Base-by-base conservation (phyloP, 2,888 invertebrate species). In the Xestia sexstrigata region DNA sequence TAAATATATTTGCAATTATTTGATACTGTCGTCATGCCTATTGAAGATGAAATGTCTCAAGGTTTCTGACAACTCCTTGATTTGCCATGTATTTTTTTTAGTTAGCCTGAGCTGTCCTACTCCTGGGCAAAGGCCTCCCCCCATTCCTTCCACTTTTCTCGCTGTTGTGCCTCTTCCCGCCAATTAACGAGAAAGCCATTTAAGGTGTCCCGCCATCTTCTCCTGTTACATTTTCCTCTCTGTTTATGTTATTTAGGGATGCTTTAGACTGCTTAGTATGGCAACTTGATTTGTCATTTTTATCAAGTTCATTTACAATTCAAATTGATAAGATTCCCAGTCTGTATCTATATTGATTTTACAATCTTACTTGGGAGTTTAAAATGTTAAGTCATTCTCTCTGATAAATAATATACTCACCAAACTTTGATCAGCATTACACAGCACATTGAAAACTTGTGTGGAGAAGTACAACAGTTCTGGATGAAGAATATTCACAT, bases 401-500 rank as follows among this genome's bases (percentile, higher is more conserved):
- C 2, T 15, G 23, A 78, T 79, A 58, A 35, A 49, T 26, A 62
- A 35, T 20, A 8, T 30, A 87, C 94, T 94, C 90, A 96, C 96
- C 92, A 96, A 90, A 86, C 91, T 94, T 74, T 93, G 93, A 60
- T 96, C 93, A 63, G 91, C 79, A 67, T 90, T 86, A 88, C 90
- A 91, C 39, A 97, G 88, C 39, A 92, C 92, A 88, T 89, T 89
- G 78, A 97, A 95, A 74, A 97, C 88, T 93, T 96, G 94, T 76
- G 88, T 90, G 49, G 96, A 94, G 76, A 96, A 93, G 86, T 95
- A 95, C 70, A 97, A 85, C 17, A 97, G 89, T 85, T 96, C 97
- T 11, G 97, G 97, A 89, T 97, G 93, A 70, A 97, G 94, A 9
- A 98, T 97, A 90, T 98, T 98, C 4, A 97, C 95, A 94, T 97